Evolutionary conservation across 1,140 invertebrate species (phyloP), one percentile per base, ranked within the genome.

Genomic region (Ruditapes philippinarum): DNA sequence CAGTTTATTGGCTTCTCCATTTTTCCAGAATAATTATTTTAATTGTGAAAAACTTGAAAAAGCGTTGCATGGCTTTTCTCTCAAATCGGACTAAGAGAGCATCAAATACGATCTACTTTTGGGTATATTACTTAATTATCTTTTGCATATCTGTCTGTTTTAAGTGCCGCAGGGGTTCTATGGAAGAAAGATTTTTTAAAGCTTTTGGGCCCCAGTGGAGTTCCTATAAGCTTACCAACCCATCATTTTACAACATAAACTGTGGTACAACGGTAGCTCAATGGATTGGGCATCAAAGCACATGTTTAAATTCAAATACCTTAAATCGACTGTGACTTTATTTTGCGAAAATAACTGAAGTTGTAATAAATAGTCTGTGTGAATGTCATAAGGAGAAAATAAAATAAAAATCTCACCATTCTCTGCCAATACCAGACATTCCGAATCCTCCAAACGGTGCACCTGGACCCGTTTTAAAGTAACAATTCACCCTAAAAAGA

Each of bases 371-470:
- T 22, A 31, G 14, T 19, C 12, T 19, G 5, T 4, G 31, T 3
- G 9, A 36, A 70, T 31, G 5, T 40, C 19, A 17, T 14, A 2
- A 25, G 14, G 33, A 9, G 36, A 17, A 40, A 25, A 36, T 7
- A 19, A 70, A 36, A 12, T 31, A 7, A 31, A 25, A 49, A 19
- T 11, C 92, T 94, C 81, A 94, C 91, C 91, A 42, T 88, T 94
- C 93, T 88, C 92, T 79, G 1, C 92, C 92, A 22, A 92, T 78
- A 40, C 93, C 93, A 28, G 93, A 94, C 92, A 92, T 92, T 65
- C 93, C 93, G 80, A 91, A 94, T 7, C 93, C 93, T 42, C 93
- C 93, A 89, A 94, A 94, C 22, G 93, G 93, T 22, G 81, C 89
- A 51, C 90, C 88, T 7, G 91, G 73, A 5, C 54, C 36, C 0